Conservation (phyloP, 2,888 invertebrate genomes). For the Oscheius myriophilus region DNA sequence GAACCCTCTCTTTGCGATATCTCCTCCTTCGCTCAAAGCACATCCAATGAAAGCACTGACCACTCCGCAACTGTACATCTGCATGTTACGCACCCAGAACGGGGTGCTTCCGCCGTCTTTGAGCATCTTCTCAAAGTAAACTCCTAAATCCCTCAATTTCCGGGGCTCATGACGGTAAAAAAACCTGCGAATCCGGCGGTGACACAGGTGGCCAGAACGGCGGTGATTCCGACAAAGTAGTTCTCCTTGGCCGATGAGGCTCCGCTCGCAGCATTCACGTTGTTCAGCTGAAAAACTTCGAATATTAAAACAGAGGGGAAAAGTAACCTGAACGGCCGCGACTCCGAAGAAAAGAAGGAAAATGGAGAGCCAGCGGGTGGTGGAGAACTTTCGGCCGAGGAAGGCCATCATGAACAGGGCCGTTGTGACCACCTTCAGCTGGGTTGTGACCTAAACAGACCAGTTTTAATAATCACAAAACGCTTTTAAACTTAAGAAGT, state of each 20-base stretch:
- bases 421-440: conserved; percentile 71
- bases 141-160: conserved; percentile 46
- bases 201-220: conserved; percentile 69
- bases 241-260: conserved; percentile 49
- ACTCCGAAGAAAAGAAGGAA: conserved; percentile 69
- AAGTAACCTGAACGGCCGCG: conserved; percentile 69
- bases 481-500: too few relatives aligned
- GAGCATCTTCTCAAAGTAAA: conserved; percentile 71
- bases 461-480: too few relatives aligned
- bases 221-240: conserved; percentile 65
- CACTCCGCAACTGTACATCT: conserved; percentile 71
- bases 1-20: conserved; percentile 64
- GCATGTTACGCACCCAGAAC: conserved; percentile 71
- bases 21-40: conserved; percentile 52
- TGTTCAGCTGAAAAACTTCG: conserved; percentile 59
- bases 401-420: conserved; percentile 71
- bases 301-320: too few relatives aligned
- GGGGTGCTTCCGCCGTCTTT: conserved; percentile 68
- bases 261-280: conserved; percentile 28
- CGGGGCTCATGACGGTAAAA: neutral
- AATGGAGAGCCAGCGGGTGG: conserved; percentile 68
- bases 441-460: conserved; percentile 70
- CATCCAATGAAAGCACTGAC: conserved; percentile 64
- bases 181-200: conserved; percentile 71
- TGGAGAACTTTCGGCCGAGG: conserved; percentile 68